Percentiles rank a stretch among this genome's conserved stretches.
Evolutionary conservation across 2,888 invertebrate genomes (phyloP).

Genomic region (Andrena camellia): DNA sequence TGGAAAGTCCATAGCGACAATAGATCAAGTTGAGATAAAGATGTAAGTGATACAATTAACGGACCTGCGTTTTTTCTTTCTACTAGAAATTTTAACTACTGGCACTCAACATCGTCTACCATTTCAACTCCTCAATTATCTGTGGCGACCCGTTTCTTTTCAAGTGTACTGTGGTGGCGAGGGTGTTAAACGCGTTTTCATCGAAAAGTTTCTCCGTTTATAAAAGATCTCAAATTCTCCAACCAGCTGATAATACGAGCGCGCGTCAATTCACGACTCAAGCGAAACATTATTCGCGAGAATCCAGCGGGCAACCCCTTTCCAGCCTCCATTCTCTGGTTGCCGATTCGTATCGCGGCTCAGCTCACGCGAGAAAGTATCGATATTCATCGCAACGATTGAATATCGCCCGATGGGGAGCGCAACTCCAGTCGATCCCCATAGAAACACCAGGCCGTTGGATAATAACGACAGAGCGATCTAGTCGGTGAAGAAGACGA

Average conservation of each 20-base stretch:
- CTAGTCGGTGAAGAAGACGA: neutral
- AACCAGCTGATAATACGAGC: constrained; percentile 1
- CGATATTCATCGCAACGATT: constrained; percentile 40
- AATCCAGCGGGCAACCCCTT: constrained; percentile 14
- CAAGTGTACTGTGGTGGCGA: too few relatives aligned
- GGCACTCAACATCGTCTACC: too few relatives aligned
- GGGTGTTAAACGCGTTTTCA: too few relatives aligned
- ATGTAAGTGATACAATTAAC: too few relatives aligned
- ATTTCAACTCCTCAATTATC: too few relatives aligned
- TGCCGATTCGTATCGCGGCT: constrained; percentile 25
- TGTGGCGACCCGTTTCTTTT: too few relatives aligned
- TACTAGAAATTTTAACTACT: too few relatives aligned
- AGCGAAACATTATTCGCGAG: constrained; percentile 34
- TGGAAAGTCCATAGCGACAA: too few relatives aligned
- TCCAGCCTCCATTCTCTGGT: constrained; percentile 13
- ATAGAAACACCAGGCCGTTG: neutral
- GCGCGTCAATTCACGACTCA: constrained; percentile 9
- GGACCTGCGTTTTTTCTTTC: too few relatives aligned
- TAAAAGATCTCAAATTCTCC: too few relatives aligned
- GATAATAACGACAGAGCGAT: constrained; percentile 33
- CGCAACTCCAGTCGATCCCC: constrained; percentile 17
- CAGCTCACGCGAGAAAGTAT: constrained; percentile 47
- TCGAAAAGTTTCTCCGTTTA: too few relatives aligned
- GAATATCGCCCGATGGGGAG: constrained; percentile 6
- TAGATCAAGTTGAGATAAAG: too few relatives aligned